phyloP scores from a whole-genome alignment of 1,140 invertebrate species.

The Choristoneura fumiferana region DNA sequence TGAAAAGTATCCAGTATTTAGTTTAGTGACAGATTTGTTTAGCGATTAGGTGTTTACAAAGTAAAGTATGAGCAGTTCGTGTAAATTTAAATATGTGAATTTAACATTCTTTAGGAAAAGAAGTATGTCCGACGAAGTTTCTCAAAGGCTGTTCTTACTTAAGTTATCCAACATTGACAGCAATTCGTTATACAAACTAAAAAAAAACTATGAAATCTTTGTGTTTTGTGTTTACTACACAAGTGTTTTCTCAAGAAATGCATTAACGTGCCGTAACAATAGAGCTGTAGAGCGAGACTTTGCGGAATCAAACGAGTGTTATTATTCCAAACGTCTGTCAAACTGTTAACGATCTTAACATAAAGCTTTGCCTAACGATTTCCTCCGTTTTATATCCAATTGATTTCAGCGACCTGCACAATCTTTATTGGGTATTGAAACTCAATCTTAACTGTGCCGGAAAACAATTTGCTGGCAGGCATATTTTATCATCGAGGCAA shows the following conservation, averaged over 20 bases:
- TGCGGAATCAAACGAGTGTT: slow-evolving; percentile 26
- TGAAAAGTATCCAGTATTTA: too few species aligned
- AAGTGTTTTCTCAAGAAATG: not conserved
- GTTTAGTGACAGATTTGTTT: too few species aligned
- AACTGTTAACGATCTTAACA: slow-evolving; percentile 39
- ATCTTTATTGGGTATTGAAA: slow-evolving; percentile 56
- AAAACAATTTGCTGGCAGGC: slow-evolving; percentile 52
- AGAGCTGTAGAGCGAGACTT: not conserved
- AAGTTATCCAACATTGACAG: too few species aligned
- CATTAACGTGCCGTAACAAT: slow-evolving; percentile 4
- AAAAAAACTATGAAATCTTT: not conserved
- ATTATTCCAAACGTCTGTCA: slow-evolving; percentile 49
- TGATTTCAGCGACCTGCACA: slow-evolving; percentile 32
- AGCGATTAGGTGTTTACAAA: too few species aligned
- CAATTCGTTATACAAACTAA: too few species aligned
- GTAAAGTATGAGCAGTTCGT: too few species aligned
- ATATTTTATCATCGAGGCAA: slow-evolving; percentile 49
- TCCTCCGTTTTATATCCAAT: slow-evolving; percentile 48
- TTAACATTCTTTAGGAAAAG: too few species aligned
- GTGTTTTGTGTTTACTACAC: not conserved
- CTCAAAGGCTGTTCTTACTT: too few species aligned
- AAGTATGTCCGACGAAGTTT: too few species aligned
- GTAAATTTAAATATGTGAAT: too few species aligned
- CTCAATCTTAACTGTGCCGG: slow-evolving; percentile 62
- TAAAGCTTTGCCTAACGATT: slow-evolving; percentile 46